phyloP scores from a whole-genome alignment of 2,797 vertebrate species.

The Geranospiza caerulescens region DNA sequence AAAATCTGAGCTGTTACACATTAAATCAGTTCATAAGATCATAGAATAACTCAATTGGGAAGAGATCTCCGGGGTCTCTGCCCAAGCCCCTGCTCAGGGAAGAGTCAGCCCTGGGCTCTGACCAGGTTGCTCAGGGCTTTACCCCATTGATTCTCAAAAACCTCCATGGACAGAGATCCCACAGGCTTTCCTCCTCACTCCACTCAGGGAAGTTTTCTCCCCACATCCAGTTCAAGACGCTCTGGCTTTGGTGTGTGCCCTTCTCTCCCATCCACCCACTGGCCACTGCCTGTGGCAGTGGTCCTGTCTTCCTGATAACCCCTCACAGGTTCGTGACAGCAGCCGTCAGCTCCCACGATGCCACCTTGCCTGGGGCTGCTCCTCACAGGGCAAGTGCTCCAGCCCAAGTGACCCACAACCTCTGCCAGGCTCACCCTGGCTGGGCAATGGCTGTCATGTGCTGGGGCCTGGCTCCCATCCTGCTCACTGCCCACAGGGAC shows the following conservation, averaged over 20 bases:
- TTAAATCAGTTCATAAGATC: neutral
- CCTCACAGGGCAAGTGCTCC: too few relatives aligned
- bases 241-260: neutral
- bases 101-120: neutral
- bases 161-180: neutral
- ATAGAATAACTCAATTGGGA: neutral
- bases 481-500: neutral
- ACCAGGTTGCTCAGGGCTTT: neutral
- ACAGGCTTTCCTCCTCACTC: neutral
- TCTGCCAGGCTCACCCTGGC: neutral
- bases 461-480: neutral
- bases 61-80: neutral
- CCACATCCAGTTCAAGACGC: neutral
- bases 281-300: neutral
- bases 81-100: neutral
- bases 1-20: neutral
- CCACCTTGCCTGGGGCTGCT: neutral
- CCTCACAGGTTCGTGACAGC: rapidly evolving
- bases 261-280: too few relatives aligned
- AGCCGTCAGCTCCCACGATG: neutral
- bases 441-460: too few relatives aligned
- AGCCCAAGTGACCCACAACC: too few relatives aligned
- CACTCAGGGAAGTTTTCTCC: neutral
- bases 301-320: neutral
- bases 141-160: neutral